Evolutionary conservation across 2,797 vertebrate species (phyloP).

Genomic region (Ctenosaura bakeri): DNA sequence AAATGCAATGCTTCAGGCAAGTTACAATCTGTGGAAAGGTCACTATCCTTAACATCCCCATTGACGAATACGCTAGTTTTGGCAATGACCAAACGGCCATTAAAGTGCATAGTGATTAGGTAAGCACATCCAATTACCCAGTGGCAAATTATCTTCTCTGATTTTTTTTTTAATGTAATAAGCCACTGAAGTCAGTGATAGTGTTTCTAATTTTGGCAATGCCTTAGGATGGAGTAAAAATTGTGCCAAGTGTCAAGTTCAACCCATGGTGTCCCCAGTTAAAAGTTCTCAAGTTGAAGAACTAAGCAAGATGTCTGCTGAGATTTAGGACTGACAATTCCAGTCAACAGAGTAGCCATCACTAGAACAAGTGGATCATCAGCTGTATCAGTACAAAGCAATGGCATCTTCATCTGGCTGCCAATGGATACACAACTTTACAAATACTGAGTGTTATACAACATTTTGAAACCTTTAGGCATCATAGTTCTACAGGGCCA

Average conservation of each 20-base stretch:
- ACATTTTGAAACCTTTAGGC: neutral
- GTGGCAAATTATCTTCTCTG: neutral
- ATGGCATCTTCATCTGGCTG: too few species aligned
- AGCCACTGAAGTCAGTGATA: constrained; percentile 23
- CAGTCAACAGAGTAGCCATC: neutral
- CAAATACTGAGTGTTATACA: neutral
- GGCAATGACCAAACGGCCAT: constrained; percentile 20
- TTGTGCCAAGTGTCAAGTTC: neutral
- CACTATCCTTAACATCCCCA: neutral
- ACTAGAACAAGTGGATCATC: neutral
- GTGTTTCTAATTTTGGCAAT: neutral
- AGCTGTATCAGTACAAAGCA: neutral
- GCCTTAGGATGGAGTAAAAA: neutral
- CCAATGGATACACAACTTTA: neutral
- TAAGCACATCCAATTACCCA: constrained; percentile 45
- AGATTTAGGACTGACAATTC: neutral
- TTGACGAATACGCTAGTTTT: neutral
- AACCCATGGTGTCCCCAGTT: neutral
- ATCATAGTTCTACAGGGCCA: neutral
- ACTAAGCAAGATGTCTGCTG: neutral
- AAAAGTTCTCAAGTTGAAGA: neutral
- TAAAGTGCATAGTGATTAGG: constrained; percentile 56
- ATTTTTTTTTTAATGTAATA: neutral
- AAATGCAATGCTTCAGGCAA: neutral
- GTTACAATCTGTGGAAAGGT: constrained; percentile 25